phyloP scores from a whole-genome alignment of 2,113 vertebrate species.

The Anhinga anhinga region DNA sequence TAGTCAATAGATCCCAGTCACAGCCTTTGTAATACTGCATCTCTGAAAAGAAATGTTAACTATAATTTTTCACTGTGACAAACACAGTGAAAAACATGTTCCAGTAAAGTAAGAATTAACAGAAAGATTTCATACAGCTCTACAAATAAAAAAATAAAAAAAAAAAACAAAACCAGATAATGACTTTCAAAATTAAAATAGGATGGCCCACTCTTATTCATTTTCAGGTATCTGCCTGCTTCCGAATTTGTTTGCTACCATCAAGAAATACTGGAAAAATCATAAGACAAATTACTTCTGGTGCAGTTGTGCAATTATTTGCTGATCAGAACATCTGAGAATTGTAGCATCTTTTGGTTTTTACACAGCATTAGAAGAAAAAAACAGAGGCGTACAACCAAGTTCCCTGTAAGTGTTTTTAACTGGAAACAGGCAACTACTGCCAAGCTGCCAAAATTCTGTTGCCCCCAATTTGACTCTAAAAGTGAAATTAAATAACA shows the following conservation, averaged over 20 bases:
- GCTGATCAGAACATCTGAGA: neutral
- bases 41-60: neutral
- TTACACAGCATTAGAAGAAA: neutral
- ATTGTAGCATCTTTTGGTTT: neutral
- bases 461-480: neutral
- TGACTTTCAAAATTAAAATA: neutral
- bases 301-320: neutral
- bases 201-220: rapidly evolving
- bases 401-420: neutral
- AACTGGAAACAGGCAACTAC: neutral
- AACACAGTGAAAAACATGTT: neutral
- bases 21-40: neutral
- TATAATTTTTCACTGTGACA: neutral
- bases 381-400: neutral
- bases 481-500: neutral
- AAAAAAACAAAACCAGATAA: neutral
- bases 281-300: neutral
- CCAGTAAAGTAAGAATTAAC: neutral
- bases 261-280: neutral
- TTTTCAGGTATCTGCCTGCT: neutral
- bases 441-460: neutral
- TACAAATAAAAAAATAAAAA: neutral
- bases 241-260: neutral
- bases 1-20: neutral
- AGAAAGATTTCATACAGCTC: neutral